These are phyloP conservation scores for Somateria mollissima DNA, from an alignment of 2,797 vertebrate species.

Conservation along the genomic window DNA sequence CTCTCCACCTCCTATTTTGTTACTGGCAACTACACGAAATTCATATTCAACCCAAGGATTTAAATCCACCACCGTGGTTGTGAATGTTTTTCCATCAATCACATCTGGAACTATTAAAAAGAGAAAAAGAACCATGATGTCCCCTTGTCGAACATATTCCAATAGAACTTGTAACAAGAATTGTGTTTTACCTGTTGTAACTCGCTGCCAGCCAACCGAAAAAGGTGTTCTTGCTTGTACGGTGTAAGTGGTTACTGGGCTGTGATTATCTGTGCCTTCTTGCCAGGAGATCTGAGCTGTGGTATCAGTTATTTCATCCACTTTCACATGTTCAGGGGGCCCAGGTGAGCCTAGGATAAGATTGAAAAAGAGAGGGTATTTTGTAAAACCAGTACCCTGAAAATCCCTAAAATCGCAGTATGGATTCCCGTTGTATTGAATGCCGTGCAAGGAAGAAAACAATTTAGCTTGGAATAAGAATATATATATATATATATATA, in stretches of 20 bases:
- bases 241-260: constrained; percentile 85
- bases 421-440: not conserved
- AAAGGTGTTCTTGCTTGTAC: constrained; percentile 88
- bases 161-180: not conserved
- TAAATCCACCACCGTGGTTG: constrained; percentile 90
- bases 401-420: not conserved
- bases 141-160: not conserved
- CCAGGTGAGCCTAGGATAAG: constrained; percentile 85
- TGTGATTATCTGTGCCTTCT: constrained; percentile 87
- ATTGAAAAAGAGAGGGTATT: not conserved
- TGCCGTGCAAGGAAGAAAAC: not conserved
- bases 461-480: not conserved
- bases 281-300: constrained; percentile 88
- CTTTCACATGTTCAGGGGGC: constrained; percentile 81
- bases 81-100: constrained; percentile 88
- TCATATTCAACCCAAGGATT: constrained; percentile 98
- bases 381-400: not conserved
- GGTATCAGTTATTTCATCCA: constrained; percentile 86
- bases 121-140: rapidly evolving
- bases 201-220: constrained; percentile 91
- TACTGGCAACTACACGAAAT: constrained; percentile 93
- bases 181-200: constrained; percentile 83
- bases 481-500: not conserved
- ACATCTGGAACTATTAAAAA: constrained; percentile 85
- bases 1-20: constrained; percentile 91